Conservation (phyloP, 2,797 vertebrate genomes). For the Eulemur mongoz region DNA sequence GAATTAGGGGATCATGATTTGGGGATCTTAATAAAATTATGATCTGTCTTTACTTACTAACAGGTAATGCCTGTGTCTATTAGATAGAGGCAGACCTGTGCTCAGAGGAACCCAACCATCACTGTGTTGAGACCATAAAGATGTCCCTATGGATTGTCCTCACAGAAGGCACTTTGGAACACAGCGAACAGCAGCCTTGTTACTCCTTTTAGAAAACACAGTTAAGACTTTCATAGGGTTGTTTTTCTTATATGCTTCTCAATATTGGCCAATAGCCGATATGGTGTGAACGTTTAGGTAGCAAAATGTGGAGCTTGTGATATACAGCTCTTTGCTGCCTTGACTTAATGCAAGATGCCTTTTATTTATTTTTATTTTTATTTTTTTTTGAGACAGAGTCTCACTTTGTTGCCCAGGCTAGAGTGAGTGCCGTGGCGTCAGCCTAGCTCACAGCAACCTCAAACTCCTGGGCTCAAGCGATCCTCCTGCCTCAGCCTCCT, state of each 20-base stretch:
- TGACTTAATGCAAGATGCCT: background rate
- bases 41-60: background rate
- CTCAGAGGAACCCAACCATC: background rate
- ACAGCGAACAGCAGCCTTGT: background rate
- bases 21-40: constrained; percentile 25
- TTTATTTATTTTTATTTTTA: no score
- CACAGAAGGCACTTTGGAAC: background rate
- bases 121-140: background rate
- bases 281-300: background rate
- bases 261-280: background rate
- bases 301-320: background rate
- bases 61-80: background rate
- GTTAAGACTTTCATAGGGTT: background rate
- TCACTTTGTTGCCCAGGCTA: no score
- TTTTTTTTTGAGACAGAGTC: no score
- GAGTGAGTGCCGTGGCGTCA: no score
- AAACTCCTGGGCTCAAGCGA: no score
- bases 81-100: background rate
- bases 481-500: no score
- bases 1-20: background rate
- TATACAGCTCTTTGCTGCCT: background rate
- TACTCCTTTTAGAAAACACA: background rate
- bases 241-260: background rate
- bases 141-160: background rate
- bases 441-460: no score